Conservation (phyloP, 2,888 invertebrate genomes). For the Xestia ashworthii region DNA sequence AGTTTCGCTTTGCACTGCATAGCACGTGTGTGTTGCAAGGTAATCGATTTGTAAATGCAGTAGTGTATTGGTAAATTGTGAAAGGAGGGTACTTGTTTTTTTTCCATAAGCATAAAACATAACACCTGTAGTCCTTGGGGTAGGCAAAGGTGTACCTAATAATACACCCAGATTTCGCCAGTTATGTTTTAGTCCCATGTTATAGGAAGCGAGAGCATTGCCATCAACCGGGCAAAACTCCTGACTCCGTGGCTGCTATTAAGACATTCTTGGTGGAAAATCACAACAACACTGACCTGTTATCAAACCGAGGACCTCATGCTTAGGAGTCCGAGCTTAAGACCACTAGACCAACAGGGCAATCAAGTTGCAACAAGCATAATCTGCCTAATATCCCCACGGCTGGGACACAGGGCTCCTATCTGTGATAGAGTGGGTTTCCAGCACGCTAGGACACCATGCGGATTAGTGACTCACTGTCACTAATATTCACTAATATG, state of each 20-base stretch:
- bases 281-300: too few relatives aligned
- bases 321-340: too few relatives aligned
- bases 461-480: neutral
- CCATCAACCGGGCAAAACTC: too few relatives aligned
- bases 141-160: too few relatives aligned
- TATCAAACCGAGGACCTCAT: too few relatives aligned
- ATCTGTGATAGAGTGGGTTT: neutral
- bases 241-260: too few relatives aligned
- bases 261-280: too few relatives aligned
- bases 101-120: neutral
- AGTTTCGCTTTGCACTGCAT: conserved; percentile 36
- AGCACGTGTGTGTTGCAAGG: conserved; percentile 35
- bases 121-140: neutral
- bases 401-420: neutral
- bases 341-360: too few relatives aligned
- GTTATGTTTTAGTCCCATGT: too few relatives aligned
- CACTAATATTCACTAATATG: neutral
- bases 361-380: neutral
- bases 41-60: conserved; percentile 23
- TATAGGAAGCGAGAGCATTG: too few relatives aligned
- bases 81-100: conserved; percentile 7
- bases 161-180: neutral
- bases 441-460: neutral
- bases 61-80: conserved; percentile 36
- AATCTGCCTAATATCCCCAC: neutral